Conservation (phyloP, 2,797 vertebrate genomes). For the Halcyon leucocephala region DNA sequence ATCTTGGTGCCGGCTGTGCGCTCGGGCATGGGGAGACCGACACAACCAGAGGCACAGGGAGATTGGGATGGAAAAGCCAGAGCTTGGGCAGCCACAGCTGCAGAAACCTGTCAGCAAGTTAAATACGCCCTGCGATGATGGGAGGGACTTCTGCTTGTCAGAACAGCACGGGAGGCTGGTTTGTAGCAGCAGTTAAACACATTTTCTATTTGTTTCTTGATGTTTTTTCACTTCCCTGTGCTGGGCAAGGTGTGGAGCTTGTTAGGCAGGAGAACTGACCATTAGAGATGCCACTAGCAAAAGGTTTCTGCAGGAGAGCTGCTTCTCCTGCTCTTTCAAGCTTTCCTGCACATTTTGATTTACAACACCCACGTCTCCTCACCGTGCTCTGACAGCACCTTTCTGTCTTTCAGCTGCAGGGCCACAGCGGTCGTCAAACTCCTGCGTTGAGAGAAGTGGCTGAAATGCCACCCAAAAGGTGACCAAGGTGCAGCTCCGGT, state of each 20-base stretch:
- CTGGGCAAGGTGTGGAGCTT: fast-evolving
- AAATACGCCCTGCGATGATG: fast-evolving
- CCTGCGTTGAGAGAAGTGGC: background rate
- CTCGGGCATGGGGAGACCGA: background rate
- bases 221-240: background rate
- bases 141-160: background rate
- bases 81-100: background rate
- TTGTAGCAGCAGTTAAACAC: background rate
- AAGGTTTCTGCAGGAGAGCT: background rate
- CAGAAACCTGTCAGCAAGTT: background rate
- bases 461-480: conserved; percentile 19
- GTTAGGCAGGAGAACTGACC: background rate
- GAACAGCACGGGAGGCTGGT: background rate
- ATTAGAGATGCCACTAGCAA: background rate
- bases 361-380: fast-evolving
- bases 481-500: background rate
- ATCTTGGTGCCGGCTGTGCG: fast-evolving
- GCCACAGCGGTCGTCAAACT: fast-evolving
- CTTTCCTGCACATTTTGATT: background rate
- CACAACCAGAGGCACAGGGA: fast-evolving
- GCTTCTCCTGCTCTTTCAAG: background rate
- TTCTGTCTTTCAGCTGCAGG: background rate
- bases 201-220: background rate
- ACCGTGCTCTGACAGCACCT: fast-evolving
- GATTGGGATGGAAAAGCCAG: background rate